These are phyloP conservation scores for Pleuronectes platessa DNA, from an alignment of 2,113 vertebrate species.

Conservation along the genomic window DNA sequence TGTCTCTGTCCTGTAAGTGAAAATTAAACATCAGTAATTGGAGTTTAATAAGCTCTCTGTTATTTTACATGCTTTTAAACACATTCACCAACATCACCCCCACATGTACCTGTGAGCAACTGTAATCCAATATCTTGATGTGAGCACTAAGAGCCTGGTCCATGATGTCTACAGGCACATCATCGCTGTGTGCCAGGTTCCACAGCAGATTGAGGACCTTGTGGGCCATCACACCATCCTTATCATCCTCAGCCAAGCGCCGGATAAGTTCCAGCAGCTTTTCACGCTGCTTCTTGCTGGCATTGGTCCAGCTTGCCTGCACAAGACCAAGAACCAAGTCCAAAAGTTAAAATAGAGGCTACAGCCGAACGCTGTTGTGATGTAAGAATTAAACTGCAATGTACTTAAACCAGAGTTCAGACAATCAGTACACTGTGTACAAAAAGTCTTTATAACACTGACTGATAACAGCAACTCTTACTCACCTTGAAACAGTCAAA, in stretches of 20 bases:
- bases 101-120: constrained; percentile 94
- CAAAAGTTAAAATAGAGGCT: not conserved
- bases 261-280: constrained; percentile 97
- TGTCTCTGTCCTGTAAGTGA: constrained; percentile 92
- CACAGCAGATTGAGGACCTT: constrained; percentile 98
- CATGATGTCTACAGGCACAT: constrained; percentile 99
- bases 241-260: constrained; percentile 98
- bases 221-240: constrained; percentile 99
- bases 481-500: constrained; percentile 99
- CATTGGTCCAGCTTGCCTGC: constrained; percentile 99
- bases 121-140: constrained; percentile 99
- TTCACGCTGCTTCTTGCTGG: constrained; percentile 99
- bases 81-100: not conserved
- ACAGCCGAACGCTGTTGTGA: not conserved
- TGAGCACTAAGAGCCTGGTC: constrained; percentile 98
- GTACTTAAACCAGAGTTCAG: not conserved
- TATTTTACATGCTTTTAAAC: not conserved
- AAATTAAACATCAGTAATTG: constrained; percentile 17
- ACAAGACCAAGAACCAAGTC: constrained; percentile 12
- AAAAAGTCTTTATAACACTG: not conserved
- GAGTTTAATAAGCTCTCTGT: not conserved
- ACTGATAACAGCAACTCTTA: not conserved
- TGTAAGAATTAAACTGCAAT: not conserved
- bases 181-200: constrained; percentile 99
- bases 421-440: too few relatives aligned